Conservation (phyloP, 1,140 invertebrate genomes). For the Cotesia vestalis region DNA sequence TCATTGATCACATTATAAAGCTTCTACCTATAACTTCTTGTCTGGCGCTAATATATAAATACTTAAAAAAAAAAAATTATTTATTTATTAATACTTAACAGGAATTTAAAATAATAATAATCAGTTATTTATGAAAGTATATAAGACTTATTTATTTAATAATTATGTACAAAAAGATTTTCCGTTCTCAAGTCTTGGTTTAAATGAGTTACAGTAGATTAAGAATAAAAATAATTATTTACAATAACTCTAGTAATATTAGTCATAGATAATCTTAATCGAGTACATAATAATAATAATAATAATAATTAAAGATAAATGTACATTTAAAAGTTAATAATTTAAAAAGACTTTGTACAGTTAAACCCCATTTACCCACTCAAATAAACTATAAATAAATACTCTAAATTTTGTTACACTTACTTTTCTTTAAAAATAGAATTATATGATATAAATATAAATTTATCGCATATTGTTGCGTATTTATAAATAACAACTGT, state of each 20-base stretch:
- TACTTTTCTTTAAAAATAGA: too few species aligned
- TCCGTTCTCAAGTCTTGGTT: constrained; percentile 32
- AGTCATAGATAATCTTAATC: too few species aligned
- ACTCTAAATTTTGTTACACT: constrained; percentile 17
- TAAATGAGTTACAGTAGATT: too few species aligned
- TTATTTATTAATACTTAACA: neutral
- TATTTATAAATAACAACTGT: too few species aligned
- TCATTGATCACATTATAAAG: neutral
- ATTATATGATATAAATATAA: too few species aligned
- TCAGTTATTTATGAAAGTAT: constrained; percentile 56
- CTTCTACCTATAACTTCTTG: constrained; percentile 16
- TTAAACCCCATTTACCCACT: constrained; percentile 21
- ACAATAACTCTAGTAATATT: too few species aligned
- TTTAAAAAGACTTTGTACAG: constrained; percentile 15
- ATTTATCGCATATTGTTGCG: too few species aligned
- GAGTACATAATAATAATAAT: neutral
- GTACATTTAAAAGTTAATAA: neutral
- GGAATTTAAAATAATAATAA: constrained; percentile 30
- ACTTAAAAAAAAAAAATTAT: neutral
- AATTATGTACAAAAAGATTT: constrained; percentile 54
- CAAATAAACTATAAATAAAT: constrained; percentile 32
- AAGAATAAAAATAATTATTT: too few species aligned
- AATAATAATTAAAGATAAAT: neutral
- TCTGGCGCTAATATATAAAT: constrained; percentile 13
- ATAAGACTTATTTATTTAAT: constrained; percentile 48